Evolutionary conservation across 2,888 invertebrate genomes (phyloP).

Genomic region (Lithosia quadra): DNA sequence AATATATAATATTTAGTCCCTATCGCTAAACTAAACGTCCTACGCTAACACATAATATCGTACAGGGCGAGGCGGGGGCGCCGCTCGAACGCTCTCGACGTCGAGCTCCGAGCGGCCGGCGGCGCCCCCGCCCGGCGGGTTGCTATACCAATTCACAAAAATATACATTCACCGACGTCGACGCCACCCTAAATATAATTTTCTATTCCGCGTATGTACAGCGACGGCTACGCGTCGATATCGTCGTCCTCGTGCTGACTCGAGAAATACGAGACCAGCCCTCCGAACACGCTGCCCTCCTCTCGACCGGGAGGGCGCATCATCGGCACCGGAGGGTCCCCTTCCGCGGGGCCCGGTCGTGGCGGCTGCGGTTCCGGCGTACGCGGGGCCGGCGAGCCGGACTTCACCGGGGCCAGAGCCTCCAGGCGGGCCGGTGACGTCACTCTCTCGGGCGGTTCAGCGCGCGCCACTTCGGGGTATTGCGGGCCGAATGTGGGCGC

Average conservation of each 20-base stretch:
- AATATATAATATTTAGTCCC: conserved; percentile 62
- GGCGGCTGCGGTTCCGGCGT: conserved; percentile 19
- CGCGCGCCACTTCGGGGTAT: conserved; percentile 28
- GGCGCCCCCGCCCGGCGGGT: background rate
- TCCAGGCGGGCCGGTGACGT: conserved; percentile 7
- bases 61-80: conserved; percentile 58
- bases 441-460: conserved; percentile 57
- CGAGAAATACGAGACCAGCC: conserved; percentile 96
- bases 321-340: background rate
- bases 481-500: conserved; percentile 30
- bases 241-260: conserved; percentile 94
- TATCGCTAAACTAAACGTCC: conserved; percentile 61
- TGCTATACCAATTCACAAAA: conserved; percentile 5
- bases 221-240: conserved; percentile 87
- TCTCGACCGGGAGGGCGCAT: conserved; percentile 66
- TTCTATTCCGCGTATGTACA: conserved; percentile 49
- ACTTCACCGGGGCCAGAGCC: conserved; percentile 15
- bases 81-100: background rate
- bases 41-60: conserved; percentile 70
- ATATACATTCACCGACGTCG: background rate
- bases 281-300: conserved; percentile 93
- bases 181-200: conserved; percentile 38
- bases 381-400: conserved; percentile 27
- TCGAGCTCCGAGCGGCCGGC: too few species aligned
- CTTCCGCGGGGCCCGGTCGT: conserved; percentile 9